Evolutionary conservation across 2,888 invertebrate species (phyloP), one percentile per base, ranked within the genome.

Genomic region (Ormia ochracea): DNA sequence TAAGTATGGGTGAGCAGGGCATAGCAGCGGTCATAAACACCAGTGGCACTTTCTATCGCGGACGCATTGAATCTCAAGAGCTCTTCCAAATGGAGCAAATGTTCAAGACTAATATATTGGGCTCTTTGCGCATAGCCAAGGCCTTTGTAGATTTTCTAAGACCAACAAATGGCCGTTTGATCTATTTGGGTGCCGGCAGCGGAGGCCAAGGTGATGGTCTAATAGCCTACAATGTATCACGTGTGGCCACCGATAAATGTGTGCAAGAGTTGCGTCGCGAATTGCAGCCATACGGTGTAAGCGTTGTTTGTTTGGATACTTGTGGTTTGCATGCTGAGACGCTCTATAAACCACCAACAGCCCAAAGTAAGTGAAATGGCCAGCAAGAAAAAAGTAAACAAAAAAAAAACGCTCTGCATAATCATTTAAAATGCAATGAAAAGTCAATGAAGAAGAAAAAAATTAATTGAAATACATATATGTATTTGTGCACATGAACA

Each of bases 1-100:
- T 96, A 85, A 95, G 95, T 77, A 94, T 95, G 59, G 95, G 95
- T 43, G 95, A 95, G 90, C 94, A 95, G 87, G 95, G 96, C 93
- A 89, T 89, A 72, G 86, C 95, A 93, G 95, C 95, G 56, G 94
- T 96, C 26, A 93, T 96, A 81, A 95, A 96, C 89, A 96, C 96
- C 31, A 95, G 95, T 21, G 95, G 96, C 28, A 91, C 94, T 83
- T 93, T 94, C 74, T 93, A 94, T 74, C 93, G 94, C 10, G 95
- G 95, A 19, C 90, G 92, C 41, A 91, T 94, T 66, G 93, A 93
- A 82, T 92, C 91, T 82, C 94, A 94, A 84, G 94, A 95, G 78
- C 88, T 89, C 2, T 88, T 88, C 70, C 90, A 90, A 78, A 93
- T 93, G 93, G 93, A 93, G 84, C 91, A 92, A 17, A 93, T 93